phyloP scores from a whole-genome alignment of 2,113 vertebrate genomes.

The Heliornis fulica region DNA sequence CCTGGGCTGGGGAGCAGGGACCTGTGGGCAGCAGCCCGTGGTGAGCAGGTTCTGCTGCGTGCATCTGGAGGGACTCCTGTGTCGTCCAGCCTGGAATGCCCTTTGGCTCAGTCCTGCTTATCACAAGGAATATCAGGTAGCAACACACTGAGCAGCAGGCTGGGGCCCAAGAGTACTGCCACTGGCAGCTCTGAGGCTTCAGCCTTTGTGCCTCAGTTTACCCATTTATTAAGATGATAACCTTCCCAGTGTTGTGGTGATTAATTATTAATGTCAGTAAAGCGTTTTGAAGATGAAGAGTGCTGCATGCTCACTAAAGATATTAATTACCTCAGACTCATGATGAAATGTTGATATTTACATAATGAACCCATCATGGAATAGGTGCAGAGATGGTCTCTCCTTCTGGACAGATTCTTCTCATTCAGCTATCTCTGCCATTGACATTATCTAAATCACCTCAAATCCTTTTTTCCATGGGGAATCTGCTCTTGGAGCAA shows the following conservation, averaged over 20 bases:
- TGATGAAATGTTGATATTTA: constrained; percentile 24
- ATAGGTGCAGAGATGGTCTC: constrained; percentile 18
- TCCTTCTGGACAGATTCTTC: constrained; percentile 10
- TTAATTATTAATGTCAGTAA: constrained; percentile 20
- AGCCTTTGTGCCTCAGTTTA: background rate
- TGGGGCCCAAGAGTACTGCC: background rate
- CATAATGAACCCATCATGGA: background rate
- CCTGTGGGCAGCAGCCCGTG: background rate
- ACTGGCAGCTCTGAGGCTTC: background rate
- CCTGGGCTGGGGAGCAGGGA: background rate
- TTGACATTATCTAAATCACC: background rate
- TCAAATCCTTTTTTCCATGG: background rate
- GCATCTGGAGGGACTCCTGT: background rate
- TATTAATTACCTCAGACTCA: constrained; percentile 23
- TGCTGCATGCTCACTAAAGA: constrained; percentile 24
- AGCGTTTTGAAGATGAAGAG: background rate
- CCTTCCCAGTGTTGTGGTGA: constrained; percentile 11
- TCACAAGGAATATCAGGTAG: background rate
- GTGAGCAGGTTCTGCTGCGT: background rate
- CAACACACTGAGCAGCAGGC: background rate
- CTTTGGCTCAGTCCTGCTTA: background rate
- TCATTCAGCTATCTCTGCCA: background rate
- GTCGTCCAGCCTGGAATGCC: background rate
- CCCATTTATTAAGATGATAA: background rate
- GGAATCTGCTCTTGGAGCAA: background rate